Conservation (phyloP, 1,140 invertebrate genomes). For the Triops cancriformis region DNA sequence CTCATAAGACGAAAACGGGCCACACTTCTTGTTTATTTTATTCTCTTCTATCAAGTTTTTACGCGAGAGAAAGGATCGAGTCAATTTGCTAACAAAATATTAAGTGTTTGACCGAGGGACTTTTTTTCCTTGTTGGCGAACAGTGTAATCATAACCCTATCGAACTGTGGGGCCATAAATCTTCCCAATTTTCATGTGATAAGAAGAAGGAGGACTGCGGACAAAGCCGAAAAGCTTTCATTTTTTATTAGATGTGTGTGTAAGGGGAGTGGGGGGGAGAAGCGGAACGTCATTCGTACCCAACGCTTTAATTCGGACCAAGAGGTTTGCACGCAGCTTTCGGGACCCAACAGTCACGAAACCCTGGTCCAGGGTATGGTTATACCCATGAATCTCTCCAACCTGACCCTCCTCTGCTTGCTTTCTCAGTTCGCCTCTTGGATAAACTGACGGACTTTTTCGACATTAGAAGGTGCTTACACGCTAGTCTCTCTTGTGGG, state of each 20-base stretch:
- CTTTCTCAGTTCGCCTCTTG: not conserved
- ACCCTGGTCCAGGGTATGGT: not conserved
- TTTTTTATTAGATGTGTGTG: no score
- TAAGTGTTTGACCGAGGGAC: not conserved
- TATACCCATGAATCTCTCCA: not conserved
- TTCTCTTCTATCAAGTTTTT: not conserved
- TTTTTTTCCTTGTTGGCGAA: not conserved
- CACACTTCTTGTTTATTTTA: not conserved
- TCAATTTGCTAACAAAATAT: not conserved
- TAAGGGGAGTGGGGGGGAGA: not conserved
- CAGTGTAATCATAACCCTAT: not conserved
- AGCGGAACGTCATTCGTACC: not conserved
- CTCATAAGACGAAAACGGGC: not conserved
- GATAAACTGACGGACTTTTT: not conserved
- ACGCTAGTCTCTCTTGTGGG: not conserved
- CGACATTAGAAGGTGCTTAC: not conserved
- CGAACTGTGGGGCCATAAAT: not conserved
- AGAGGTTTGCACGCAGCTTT: not conserved
- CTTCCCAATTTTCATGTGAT: not conserved
- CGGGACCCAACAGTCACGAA: not conserved
- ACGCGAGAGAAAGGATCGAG: not conserved
- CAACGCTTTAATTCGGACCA: not conserved
- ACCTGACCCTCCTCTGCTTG: not conserved
- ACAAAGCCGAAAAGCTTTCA: not conserved
- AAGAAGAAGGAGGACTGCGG: constrained; percentile 7